Conservation (phyloP, 92 coral and sea anemone genomes). For the Virgularia gustaviana region DNA sequence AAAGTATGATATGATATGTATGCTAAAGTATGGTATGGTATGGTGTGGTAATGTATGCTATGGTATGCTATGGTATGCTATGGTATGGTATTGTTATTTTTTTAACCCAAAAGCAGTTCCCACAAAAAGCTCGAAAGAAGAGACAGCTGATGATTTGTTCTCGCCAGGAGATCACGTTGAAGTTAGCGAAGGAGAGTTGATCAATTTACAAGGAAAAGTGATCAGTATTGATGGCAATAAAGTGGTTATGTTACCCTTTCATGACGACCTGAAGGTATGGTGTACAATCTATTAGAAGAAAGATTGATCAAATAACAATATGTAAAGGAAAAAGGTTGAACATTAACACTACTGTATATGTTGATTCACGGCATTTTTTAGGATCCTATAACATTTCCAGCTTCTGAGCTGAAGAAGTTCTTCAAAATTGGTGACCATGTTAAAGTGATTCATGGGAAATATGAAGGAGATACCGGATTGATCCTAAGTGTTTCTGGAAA, state of each 20-base stretch:
- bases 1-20: too few species aligned
- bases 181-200: slow-evolving; percentile 87
- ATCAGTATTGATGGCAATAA: slow-evolving; percentile 85
- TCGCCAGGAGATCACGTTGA: slow-evolving; percentile 85
- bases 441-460: slow-evolving; percentile 91
- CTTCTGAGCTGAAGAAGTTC: slow-evolving; percentile 83
- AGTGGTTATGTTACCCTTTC: slow-evolving; percentile 86
- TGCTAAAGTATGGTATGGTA: too few species aligned
- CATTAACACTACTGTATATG: too few species aligned
- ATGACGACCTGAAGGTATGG: slow-evolving; percentile 87
- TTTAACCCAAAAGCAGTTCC: slow-evolving; percentile 64
- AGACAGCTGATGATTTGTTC: slow-evolving; percentile 58
- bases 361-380: too few species aligned
- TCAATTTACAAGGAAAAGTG: slow-evolving; percentile 80
- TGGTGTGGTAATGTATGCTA: too few species aligned
- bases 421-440: slow-evolving; percentile 99
- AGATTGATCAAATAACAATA: too few species aligned
- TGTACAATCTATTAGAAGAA: too few species aligned
- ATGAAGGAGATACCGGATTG: slow-evolving; percentile 96
- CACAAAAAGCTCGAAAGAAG: slow-evolving; percentile 61
- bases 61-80: too few species aligned
- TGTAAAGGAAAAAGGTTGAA: not conserved
- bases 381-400: slow-evolving; percentile 90
- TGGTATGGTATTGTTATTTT: not conserved
- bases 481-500: slow-evolving; percentile 81